A percentile compares a stretch with the other conserved stretches of the same genome.
These are phyloP conservation scores for Sarcophaga variegata DNA, from an alignment of 2,888 invertebrate genomes.

Conservation along the genomic window DNA sequence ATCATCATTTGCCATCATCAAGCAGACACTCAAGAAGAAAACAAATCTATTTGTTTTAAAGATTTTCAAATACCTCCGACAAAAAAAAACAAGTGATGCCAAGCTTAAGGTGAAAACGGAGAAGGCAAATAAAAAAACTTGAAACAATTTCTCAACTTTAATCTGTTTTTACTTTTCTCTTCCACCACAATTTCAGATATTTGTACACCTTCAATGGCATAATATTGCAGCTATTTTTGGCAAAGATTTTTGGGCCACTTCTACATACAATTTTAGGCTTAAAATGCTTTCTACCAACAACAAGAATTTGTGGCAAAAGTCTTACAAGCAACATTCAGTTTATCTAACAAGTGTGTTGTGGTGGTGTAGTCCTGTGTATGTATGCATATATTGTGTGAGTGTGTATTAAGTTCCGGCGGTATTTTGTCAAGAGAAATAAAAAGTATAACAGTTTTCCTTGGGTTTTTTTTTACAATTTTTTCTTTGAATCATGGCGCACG, in stretches of 20 bases:
- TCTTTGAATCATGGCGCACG: constrained; percentile 74
- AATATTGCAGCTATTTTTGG: constrained; percentile 15
- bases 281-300: neutral
- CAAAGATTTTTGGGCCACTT: constrained; percentile 23
- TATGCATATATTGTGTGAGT: constrained; percentile 19
- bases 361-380: constrained; percentile 15
- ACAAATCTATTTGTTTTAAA: constrained; percentile 30
- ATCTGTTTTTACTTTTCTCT: constrained; percentile 8
- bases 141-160: constrained; percentile 31
- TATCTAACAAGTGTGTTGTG: constrained; percentile 18
- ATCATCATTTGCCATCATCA: constrained; percentile 1
- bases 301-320: constrained; percentile 13
- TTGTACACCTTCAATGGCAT: constrained; percentile 50
- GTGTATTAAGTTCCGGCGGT: constrained; percentile 55
- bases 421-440: constrained; percentile 37
- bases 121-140: constrained; percentile 10
- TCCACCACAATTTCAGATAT: constrained; percentile 44
- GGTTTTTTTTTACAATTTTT: neutral
- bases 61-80: neutral
- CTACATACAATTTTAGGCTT: constrained; percentile 42
- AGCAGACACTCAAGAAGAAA: neutral
- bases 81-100: neutral
- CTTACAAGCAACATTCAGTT: constrained; percentile 22
- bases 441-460: constrained; percentile 14
- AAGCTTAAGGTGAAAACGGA: neutral